phyloP scores from a whole-genome alignment of 2,113 vertebrate species.

The Oncorhynchus tshawytscha region DNA sequence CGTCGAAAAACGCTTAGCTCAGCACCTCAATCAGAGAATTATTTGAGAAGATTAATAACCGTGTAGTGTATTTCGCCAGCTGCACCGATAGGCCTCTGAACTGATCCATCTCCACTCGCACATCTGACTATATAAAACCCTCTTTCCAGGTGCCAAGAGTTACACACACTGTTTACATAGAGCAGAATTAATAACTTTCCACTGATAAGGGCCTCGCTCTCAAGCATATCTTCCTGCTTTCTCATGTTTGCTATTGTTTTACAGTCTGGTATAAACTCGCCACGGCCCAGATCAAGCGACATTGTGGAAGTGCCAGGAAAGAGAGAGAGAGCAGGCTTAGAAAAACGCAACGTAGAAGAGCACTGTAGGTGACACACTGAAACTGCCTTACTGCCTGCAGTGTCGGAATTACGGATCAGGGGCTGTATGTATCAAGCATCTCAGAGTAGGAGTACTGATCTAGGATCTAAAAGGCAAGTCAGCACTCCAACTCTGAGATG shows the following conservation, averaged over 20 bases:
- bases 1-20: no score
- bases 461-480: no score
- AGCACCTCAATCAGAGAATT: not conserved
- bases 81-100: not conserved
- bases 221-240: conserved; percentile 30
- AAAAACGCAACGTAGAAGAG: not conserved
- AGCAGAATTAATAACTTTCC: conserved; percentile 48
- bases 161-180: conserved; percentile 47
- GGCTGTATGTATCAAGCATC: no score
- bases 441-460: no score
- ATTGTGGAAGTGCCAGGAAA: not conserved
- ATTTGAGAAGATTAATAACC: not conserved
- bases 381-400: no score
- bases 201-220: conserved; percentile 30
- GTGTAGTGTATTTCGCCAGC: not conserved
- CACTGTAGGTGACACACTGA: no score
- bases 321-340: not conserved
- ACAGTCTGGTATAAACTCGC: conserved; percentile 51
- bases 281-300: conserved; percentile 18
- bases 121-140: conserved; percentile 20
- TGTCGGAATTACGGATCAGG: no score
- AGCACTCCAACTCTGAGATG: no score
- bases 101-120: conserved; percentile 8
- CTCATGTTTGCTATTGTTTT: conserved; percentile 55
- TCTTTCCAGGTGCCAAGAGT: conserved; percentile 40